Evolutionary conservation across 2,797 vertebrate genomes (phyloP), one percentile per base, ranked within the genome.

Genomic region (Petrocephalus schoutedeni): DNA sequence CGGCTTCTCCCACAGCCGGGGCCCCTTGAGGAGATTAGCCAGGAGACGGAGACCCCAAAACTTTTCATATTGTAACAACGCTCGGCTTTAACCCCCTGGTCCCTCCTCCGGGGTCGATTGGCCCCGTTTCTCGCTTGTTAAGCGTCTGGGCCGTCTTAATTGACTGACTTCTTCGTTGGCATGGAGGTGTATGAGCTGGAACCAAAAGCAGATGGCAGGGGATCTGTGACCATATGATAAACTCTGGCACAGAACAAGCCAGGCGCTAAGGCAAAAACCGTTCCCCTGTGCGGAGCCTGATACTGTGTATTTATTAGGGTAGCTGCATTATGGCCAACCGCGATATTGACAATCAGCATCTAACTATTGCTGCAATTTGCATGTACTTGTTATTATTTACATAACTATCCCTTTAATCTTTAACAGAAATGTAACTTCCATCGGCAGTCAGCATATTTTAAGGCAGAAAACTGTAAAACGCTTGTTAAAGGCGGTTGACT

Each of bases 101-200:
- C 64, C 88, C 88, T 91, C 90, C 91, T 16, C 88, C 89, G 71
- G 91, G 90, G 91, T 91, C 87, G 61, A 82, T 95, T 96, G 95
- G 92, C 89, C 92, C 92, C 89, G 94, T 95, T 95, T 95, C 94
- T 92, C 93, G 91, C 92, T 92, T 94, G 93, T 93, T 93, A 95
- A 94, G 93, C 94, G 93, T 92, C 92, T 91, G 89, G 93, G 91
- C 93, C 92, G 93, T 92, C 93, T 94, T 95, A 95, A 95, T 95
- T 94, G 93, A 93, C 94, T 94, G 74, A 90, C 87, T 91, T 91
- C 92, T 95, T 95, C 96, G 95, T 95, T 94, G 93, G 94, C 92
- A 93, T 92, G 90, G 93, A 95, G 93, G 93, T 89, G 89, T 92
- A 92, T 94, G 94, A 95, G 95, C 94, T 92, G 91, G 92, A 95